phyloP scores from a whole-genome alignment of 2,888 invertebrate species.

The Notodonta ziczac region DNA sequence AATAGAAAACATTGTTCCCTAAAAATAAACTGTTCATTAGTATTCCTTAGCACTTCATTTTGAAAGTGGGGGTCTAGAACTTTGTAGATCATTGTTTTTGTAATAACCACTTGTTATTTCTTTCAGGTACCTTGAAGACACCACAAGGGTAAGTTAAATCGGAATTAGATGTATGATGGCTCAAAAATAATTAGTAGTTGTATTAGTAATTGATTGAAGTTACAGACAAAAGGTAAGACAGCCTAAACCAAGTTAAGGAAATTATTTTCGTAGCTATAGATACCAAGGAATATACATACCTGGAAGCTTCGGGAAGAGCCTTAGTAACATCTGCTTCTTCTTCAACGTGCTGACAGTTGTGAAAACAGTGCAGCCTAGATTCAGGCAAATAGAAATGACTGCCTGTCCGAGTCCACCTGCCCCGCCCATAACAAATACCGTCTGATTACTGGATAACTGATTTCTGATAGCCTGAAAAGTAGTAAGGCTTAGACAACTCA shows the following conservation, averaged over 20 bases:
- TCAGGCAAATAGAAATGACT: conserved; percentile 37
- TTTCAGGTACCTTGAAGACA: too few relatives aligned
- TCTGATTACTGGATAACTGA: conserved; percentile 12
- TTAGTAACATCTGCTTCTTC: conserved; percentile 38
- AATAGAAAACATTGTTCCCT: conserved; percentile 14
- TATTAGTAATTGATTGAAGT: too few relatives aligned
- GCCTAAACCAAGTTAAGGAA: too few relatives aligned
- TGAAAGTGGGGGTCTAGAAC: too few relatives aligned
- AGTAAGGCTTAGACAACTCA: too few relatives aligned
- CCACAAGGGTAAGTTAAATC: too few relatives aligned
- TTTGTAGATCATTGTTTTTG: too few relatives aligned
- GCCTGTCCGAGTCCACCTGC: conserved; percentile 47
- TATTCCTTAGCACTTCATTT: too few relatives aligned
- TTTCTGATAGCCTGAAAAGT: conserved; percentile 35
- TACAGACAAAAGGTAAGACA: neutral
- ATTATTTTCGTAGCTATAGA: neutral
- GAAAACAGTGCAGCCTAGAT: conserved; percentile 34
- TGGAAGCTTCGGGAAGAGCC: conserved; percentile 43
- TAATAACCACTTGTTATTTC: too few relatives aligned
- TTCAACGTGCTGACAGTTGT: conserved; percentile 34
- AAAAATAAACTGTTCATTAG: too few relatives aligned
- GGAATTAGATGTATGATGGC: too few relatives aligned
- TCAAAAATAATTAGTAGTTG: too few relatives aligned
- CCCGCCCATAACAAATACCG: conserved; percentile 37
- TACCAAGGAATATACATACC: conserved; percentile 27